phyloP scores from a whole-genome alignment of 2,888 invertebrate species.

The Caenorhabditis sp. region DNA sequence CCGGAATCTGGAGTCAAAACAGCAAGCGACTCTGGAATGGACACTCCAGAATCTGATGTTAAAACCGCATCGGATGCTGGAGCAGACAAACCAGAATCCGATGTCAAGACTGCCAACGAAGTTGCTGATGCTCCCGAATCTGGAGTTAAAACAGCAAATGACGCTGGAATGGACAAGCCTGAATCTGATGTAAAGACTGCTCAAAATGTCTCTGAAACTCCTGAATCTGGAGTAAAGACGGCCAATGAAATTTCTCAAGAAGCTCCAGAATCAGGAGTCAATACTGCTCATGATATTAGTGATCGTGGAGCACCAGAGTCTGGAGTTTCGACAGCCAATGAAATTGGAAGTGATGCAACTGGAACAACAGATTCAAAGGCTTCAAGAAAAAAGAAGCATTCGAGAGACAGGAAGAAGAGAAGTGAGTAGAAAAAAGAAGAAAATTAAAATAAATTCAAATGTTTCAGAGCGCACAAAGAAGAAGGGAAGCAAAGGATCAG shows the following conservation, averaged over 20 bases:
- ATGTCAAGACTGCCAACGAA: slow-evolving; percentile 18
- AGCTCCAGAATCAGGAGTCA: slow-evolving; percentile 12
- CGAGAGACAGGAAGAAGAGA: neutral
- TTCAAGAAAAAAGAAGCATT: neutral
- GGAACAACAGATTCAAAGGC: slow-evolving; percentile 2
- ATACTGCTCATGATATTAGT: slow-evolving; percentile 13
- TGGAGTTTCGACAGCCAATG: slow-evolving; percentile 5
- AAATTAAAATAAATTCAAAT: neutral
- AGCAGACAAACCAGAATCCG: slow-evolving; percentile 6
- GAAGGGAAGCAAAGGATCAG: neutral
- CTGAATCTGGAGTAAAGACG: slow-evolving; percentile 11
- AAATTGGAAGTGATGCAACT: neutral
- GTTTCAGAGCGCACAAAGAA: neutral
- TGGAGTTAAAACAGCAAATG: slow-evolving; percentile 21
- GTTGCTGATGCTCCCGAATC: slow-evolving; percentile 15
- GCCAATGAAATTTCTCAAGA: slow-evolving; percentile 1
- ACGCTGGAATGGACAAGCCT: slow-evolving; percentile 2
- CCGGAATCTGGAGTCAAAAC: slow-evolving; percentile 28
- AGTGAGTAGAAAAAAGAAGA: neutral
- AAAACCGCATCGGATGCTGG: slow-evolving; percentile 15
- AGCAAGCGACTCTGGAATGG: slow-evolving; percentile 7
- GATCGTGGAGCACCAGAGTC: neutral
- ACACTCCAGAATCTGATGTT: slow-evolving; percentile 22
- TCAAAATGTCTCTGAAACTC: slow-evolving; percentile 4
- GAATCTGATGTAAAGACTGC: slow-evolving; percentile 18